A percentile compares a stretch with the other conserved stretches of the same genome.
These are phyloP conservation scores for Schizaphis graminum DNA, from an alignment of 2,888 invertebrate species.

Conservation along the genomic window DNA sequence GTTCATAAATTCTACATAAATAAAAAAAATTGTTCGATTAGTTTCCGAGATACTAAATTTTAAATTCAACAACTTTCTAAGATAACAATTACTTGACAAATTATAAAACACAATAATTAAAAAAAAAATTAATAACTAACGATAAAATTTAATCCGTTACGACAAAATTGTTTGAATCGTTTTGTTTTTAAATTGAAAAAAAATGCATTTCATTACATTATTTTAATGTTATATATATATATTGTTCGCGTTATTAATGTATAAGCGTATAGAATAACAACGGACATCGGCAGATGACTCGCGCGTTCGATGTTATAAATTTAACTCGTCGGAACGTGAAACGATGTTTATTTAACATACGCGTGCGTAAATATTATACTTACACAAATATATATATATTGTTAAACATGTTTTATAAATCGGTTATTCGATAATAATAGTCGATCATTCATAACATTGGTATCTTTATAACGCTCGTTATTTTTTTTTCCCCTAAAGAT, in stretches of 20 bases:
- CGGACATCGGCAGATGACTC: neutral
- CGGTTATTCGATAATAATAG: conserved; percentile 44
- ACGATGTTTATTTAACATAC: neutral
- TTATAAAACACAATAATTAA: neutral
- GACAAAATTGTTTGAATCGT: neutral
- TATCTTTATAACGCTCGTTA: conserved; percentile 10
- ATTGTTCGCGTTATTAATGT: neutral
- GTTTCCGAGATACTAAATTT: no score
- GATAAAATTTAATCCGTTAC: neutral
- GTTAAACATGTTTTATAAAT: neutral
- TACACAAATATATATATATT: neutral
- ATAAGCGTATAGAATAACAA: neutral
- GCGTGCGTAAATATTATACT: neutral
- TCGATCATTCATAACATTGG: neutral
- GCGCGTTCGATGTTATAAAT: conserved; percentile 29
- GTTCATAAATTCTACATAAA: no score
- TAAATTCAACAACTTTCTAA: no score
- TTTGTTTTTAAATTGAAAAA: neutral
- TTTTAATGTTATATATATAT: neutral
- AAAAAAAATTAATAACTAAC: neutral
- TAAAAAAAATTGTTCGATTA: no score
- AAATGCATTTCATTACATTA: neutral
- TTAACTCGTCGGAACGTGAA: conserved; percentile 11
- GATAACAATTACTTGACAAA: no score
- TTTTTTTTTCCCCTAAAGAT: neutral